phyloP scores from a whole-genome alignment of 2,113 vertebrate species.

The Uria lomvia region DNA sequence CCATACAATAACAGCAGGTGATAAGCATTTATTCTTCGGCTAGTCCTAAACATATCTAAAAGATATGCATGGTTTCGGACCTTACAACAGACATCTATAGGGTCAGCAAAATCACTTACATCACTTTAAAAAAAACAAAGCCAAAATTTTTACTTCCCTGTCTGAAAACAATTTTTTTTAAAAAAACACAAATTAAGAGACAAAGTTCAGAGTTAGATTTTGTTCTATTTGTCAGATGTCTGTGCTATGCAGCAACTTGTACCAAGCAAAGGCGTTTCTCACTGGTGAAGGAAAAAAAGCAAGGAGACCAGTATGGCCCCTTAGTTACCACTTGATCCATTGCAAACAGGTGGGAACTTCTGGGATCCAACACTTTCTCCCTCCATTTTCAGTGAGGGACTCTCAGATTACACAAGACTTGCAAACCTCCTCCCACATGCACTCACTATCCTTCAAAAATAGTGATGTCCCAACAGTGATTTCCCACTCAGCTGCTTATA shows the following conservation, averaged over 20 bases:
- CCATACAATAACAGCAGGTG: neutral
- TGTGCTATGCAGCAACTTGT: neutral
- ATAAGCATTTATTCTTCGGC: neutral
- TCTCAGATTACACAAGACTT: neutral
- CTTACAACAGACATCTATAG: neutral
- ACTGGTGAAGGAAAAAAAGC: neutral
- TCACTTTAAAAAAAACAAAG: neutral
- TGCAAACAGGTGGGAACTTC: neutral
- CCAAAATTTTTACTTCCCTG: neutral
- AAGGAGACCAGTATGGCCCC: neutral
- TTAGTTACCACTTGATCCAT: neutral
- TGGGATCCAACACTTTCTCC: neutral
- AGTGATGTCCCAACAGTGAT: neutral
- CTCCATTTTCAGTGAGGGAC: neutral
- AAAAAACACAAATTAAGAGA: neutral
- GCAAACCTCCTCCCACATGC: neutral
- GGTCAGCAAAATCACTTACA: neutral
- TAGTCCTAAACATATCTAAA: neutral
- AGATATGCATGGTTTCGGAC: accelerated
- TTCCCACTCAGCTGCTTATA: neutral
- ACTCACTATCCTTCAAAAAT: neutral
- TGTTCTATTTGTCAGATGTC: neutral
- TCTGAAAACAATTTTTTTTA: neutral
- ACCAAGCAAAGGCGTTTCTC: neutral
- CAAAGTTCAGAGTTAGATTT: neutral